Base-by-base conservation (phyloP, 1,140 invertebrate species). In the Parasteatoda tepidariorum region DNA sequence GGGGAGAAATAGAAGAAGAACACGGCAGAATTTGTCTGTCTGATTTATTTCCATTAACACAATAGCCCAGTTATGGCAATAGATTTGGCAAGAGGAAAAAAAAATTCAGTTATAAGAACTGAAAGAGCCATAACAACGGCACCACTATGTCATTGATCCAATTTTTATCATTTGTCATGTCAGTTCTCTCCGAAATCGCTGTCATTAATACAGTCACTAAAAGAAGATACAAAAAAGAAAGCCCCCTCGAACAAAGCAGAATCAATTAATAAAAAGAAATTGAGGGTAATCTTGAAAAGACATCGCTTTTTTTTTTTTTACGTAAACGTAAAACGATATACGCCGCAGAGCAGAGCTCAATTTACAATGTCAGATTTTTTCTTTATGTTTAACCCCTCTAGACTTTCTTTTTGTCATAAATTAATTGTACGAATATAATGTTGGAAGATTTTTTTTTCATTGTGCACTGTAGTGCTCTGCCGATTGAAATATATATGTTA, bases 211-310 rank as follows among this genome's bases (percentile, higher is more conserved):
- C 38, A 48, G 38, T 48, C 38, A 48, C 38, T 48, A 22, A 30
- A 3, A 71, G 26, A n/a, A n/a, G 48, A 15, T n/a, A 61, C 18
- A 0, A 7, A 33, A 66, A 66, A 66, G n/a, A 66, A 28, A 28
- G 31, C 13, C 38, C 54, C n/a, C 22, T n/a, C 30, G 57, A 38
- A 75, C 73, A 66, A 66, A 78, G 74, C 28, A n/a, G 33, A 54
- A 28, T n/a, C 41, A 26, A 78, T 78, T 66, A 78, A 78, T 78
- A 66, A 78, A 78, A 66, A 48, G 24, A 66, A 66, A 78, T 33
- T 64, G 41, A 30, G 38, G 61, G 61, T 66, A 78, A 78, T 66
- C 74, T 78, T 28, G 15, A 34, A 74, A 33, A 59, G 38, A 61
- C 28, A 48, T 13, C 18, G n/a, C 71, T 74, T 74, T 78, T 78